Evolutionary conservation across 2,113 vertebrate species (phyloP).

Genomic region (Eclectus roratus): DNA sequence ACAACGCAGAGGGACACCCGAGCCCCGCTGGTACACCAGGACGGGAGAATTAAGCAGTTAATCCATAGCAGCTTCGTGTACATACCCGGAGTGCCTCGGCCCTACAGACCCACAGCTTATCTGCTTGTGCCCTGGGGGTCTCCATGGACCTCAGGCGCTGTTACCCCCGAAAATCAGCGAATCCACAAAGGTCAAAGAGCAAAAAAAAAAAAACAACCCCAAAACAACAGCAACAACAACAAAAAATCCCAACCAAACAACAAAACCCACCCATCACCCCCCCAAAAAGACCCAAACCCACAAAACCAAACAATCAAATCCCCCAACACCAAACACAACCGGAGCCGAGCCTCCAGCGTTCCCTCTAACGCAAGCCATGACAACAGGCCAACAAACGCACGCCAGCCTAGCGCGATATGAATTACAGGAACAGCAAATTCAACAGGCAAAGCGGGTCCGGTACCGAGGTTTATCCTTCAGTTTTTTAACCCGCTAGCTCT

Average conservation of each 20-base stretch:
- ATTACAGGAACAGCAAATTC: rapidly evolving
- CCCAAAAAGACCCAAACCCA: neutral
- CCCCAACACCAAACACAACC: neutral
- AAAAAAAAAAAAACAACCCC: neutral
- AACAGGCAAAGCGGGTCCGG: no score
- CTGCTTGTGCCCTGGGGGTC: neutral
- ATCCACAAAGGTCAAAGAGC: neutral
- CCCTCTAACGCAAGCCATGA: neutral
- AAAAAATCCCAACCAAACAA: neutral
- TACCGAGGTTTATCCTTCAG: neutral
- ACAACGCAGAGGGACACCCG: neutral
- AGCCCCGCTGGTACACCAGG: neutral
- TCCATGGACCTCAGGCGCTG: neutral
- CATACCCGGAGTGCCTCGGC: neutral
- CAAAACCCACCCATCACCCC: no score
- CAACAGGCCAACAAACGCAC: neutral
- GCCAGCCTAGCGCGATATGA: neutral
- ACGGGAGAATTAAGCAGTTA: neutral
- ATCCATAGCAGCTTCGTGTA: neutral
- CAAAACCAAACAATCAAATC: neutral
- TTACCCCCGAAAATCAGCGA: neutral
- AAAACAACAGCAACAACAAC: neutral
- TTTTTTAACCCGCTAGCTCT: rapidly evolving
- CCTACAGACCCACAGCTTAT: neutral
- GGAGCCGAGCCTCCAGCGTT: neutral